A percentile compares a stretch with the other conserved stretches of the same genome.
phyloP scores from a whole-genome alignment of 2,113 vertebrate genomes.

The Oreochromis spilurus region DNA sequence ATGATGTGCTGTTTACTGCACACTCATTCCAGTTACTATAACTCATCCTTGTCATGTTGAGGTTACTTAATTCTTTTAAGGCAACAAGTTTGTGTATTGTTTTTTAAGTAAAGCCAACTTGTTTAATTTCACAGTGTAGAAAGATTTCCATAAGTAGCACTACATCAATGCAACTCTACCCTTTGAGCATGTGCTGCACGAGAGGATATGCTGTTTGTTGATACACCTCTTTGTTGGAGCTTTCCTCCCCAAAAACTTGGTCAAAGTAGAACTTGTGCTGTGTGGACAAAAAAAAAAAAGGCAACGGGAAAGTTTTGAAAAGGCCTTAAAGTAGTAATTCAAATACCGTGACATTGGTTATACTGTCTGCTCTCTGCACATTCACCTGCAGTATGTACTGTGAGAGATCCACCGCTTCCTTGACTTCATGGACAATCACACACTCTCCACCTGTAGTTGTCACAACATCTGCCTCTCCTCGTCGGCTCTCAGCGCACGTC shows the following conservation, averaged over 20 bases:
- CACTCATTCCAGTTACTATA: background rate
- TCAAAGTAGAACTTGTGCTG: slow-evolving; percentile 94
- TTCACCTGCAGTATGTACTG: slow-evolving; percentile 85
- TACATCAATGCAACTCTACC: slow-evolving; percentile 66
- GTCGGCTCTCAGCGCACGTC: slow-evolving; percentile 69
- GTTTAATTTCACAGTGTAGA: background rate
- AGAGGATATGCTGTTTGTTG: slow-evolving; percentile 84
- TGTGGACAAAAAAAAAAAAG: slow-evolving; percentile 42
- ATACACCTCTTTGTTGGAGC: slow-evolving; percentile 86
- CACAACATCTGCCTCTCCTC: slow-evolving; percentile 81
- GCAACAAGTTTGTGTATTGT: background rate
- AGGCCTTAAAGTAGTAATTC: background rate
- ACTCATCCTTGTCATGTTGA: background rate
- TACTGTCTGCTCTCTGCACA: background rate
- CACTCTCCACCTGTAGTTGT: slow-evolving; percentile 76
- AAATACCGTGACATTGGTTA: background rate
- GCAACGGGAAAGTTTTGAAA: background rate
- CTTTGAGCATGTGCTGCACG: slow-evolving; percentile 86
- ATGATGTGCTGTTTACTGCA: background rate
- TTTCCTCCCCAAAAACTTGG: slow-evolving; percentile 86
- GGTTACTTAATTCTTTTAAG: background rate
- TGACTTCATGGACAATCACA: slow-evolving; percentile 82
- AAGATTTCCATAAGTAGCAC: background rate
- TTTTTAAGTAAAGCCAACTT: background rate
- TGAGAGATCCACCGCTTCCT: slow-evolving; percentile 86